phyloP scores from a whole-genome alignment of 2,113 vertebrate species.

The Gallinago media region DNA sequence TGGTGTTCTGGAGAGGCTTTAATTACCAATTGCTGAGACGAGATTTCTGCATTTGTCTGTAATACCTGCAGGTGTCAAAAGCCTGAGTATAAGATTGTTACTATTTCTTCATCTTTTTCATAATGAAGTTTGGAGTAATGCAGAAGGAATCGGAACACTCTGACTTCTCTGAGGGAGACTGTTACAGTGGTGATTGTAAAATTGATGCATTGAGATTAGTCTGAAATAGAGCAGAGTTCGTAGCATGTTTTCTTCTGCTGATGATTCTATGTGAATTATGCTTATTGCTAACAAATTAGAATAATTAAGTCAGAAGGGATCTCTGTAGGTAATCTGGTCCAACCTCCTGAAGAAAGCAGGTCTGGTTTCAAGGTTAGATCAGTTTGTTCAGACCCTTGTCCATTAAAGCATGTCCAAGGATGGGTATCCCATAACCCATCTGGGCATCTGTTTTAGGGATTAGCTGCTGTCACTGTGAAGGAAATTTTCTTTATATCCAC shows the following conservation, averaged over 20 bases:
- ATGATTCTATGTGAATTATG: not conserved
- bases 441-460: not conserved
- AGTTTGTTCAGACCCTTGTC: not conserved
- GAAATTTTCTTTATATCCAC: not conserved
- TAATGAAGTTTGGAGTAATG: not conserved
- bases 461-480: not conserved
- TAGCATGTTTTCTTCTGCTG: not conserved
- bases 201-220: not conserved
- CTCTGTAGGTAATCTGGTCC: not conserved
- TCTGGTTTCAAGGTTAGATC: not conserved
- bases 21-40: not conserved
- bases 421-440: not conserved
- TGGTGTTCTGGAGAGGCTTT: not conserved
- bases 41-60: not conserved
- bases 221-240: not conserved
- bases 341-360: not conserved
- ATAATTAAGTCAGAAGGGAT: not conserved
- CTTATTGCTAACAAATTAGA: not conserved
- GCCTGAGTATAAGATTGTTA: not conserved
- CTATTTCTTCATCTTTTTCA: not conserved
- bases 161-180: not conserved
- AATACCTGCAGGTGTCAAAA: not conserved
- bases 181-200: not conserved
- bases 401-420: not conserved
- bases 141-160: not conserved